Base-by-base conservation (phyloP, 2,113 vertebrate species). In the Atlantisia rogersi region DNA sequence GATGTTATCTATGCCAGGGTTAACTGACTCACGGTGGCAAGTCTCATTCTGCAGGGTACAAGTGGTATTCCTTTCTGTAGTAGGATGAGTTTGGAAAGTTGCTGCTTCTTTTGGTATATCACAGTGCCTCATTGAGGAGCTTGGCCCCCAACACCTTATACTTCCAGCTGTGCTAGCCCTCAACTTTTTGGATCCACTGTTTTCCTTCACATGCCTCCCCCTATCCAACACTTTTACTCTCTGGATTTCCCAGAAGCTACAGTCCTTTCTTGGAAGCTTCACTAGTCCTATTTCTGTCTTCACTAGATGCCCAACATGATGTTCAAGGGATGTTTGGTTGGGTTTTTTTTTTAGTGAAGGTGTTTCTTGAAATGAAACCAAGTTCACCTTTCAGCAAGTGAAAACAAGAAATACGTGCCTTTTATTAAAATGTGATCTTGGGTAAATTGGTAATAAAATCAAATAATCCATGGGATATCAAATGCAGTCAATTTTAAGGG, bases 81-180 rank as follows among this genome's bases (percentile, higher is more conserved):
- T 3, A 7, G 40, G 39, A 26, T 40, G 8, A 7, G 26, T 63
- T 31, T 29, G 21, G 71, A n/a, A 52, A 28, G 20, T 21, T 32
- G 12, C 40, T 35, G 1, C 53, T 73, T 13, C 31, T 29, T 42
- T 32, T 8, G 11, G 37, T 62, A 3, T 15, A 6, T 3, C 28
- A 32, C 31, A 32, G 31, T 5, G 20, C 32, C 44, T 78, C 48
- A 17, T 8, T 29, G 16, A 58, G 52, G 1, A 8, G 4, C 15
- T 0, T 13, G 31, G 19, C 55, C 55, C 2, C 2, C 19, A 13
- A 6, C 9, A 2, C 15, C 12, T 58, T 19, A 21, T 15, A 18
- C 20, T 37, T 71, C 13, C 9, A 35, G 16, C 46, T 69, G 9
- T 48, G 29, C 80, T 59, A 10, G 6, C 50, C 44, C 50, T 39